Base-by-base conservation (phyloP, 2,113 vertebrate species). In the Motacilla tschutschensis region DNA sequence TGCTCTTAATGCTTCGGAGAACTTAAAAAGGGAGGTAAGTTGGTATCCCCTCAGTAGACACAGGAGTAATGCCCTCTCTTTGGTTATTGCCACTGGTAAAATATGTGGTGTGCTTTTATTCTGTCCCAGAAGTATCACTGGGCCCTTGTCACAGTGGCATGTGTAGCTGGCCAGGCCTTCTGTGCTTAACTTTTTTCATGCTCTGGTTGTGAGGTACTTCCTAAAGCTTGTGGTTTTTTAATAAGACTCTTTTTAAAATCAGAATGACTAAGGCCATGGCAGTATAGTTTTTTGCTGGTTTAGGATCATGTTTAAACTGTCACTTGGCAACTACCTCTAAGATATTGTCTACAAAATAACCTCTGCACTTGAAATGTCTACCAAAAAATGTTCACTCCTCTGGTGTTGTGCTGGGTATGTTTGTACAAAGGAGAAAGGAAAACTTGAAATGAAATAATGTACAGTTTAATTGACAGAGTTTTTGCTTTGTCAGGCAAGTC, bases 1-100 rank as follows among this genome's bases (percentile, higher is more conserved):
- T 91, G 67, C 95, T 65, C 79, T 97, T 77, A 98, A 97, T 91
- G 41, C 94, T 60, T 97, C 97, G 1, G 96, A 97, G 87, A 96
- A 96, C 75, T 87, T 97, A 78, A 96, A 96, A 95, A 96, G 95
- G 57, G 96, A 97, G 96, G 97, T 98, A 96, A 88, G 96, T 63
- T 72, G 29, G 2, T n/a, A 26, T 6, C 36, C 3, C 4, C 31
- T 55, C 18, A 14, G 43, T 14, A 19, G 11, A 5, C 17, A 5
- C 9, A 26, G 47, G 46, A 65, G 28, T 36, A 6, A 28, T 35
- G 26, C 8, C 21, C 13, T 50, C 9, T 73, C 14, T 10, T 33
- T 19, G 33, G 33, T 33, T 33, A 33, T 62, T 33, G 26, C 14
- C 16, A 4, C 2, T 87, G 53, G 21, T 71, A n/a, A 75, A 57